Conservation (phyloP, 53 echinoderm and acorn worm genomes). For the Astropecten irregularis region DNA sequence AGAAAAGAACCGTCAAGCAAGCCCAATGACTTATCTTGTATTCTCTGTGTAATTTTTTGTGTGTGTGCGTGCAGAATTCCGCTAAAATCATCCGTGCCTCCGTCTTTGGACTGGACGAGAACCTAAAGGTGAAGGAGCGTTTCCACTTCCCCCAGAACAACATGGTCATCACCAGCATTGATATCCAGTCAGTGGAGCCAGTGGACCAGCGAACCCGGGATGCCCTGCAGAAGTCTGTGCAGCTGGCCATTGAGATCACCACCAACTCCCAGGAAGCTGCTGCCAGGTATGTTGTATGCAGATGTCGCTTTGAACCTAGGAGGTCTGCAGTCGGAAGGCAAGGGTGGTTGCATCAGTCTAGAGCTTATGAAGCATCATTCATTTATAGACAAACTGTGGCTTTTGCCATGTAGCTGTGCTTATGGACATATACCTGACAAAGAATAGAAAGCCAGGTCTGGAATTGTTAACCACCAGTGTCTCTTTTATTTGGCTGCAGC, state of each 20-base stretch:
- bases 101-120: slow-evolving; percentile 91
- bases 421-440: no score
- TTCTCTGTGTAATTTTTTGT: no score
- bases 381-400: no score
- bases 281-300: slow-evolving; percentile 61
- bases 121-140: slow-evolving; percentile 80
- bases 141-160: slow-evolving; percentile 96
- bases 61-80: no score
- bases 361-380: no score
- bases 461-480: no score
- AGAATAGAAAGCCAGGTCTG: no score
- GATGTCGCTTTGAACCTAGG: background rate
- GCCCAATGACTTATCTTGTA: no score
- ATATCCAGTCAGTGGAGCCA: slow-evolving; percentile 99
- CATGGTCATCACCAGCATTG: slow-evolving; percentile 95
- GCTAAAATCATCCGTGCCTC: slow-evolving; percentile 99
- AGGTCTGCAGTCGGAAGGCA: background rate
- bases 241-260: slow-evolving; percentile 99
- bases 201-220: slow-evolving; percentile 99
- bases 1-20: no score
- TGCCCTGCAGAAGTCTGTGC: slow-evolving; percentile 97
- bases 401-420: no score
- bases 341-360: no score
- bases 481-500: no score
- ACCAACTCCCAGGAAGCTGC: slow-evolving; percentile 99